Evolutionary conservation across 2,113 vertebrate species (phyloP), one percentile per base, ranked within the genome.

Genomic region (Esox niger): DNA sequence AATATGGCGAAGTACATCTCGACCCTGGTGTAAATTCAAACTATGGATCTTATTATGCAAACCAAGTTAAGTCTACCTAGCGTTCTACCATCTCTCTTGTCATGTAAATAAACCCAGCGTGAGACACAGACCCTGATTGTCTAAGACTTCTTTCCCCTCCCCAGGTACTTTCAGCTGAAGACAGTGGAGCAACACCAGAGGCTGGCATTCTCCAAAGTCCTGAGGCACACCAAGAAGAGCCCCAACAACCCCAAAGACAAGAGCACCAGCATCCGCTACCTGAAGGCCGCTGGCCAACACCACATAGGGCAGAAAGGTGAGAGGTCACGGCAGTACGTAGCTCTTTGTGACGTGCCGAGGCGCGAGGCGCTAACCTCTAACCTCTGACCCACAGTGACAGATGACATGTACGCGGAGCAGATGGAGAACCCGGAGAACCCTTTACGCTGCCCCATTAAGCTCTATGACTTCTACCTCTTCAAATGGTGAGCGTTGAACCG

Each of bases 381-480:
- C 52, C 2, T 27, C 21, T 64, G 8, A 71, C 21, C 27, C 91
- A 55, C 86, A 97, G 96, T 99, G 88, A 97, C 97, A 76, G 97
- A 99, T 89, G 97, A 99, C 88, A 99, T 99, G 97, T 99, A 99
- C 69, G 95, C 95, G 54, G 97, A 99, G 83, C 97, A 99, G 88
- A 91, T 96, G 1, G 97, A 99, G 85, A 95, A 99, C 82, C 95
- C 96, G 21, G 97, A 99, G 82, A 99, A 98, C 82, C 97, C 97
- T 2, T 86, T 99, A 83, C 93, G 97, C 68, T 99, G 97, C 81
- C 97, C 97, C 65, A 99, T 99, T 91, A 99, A 99, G 88, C 95
- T 99, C 75, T 99, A 99, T 55, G 97, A 99, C 90, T 99, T 99
- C 96, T 99, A 99, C 95, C 97, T 99, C 95, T 99, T 99, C 88